Base-by-base conservation (phyloP, 2,113 vertebrate genomes). In the Ceyx cyanopectus region DNA sequence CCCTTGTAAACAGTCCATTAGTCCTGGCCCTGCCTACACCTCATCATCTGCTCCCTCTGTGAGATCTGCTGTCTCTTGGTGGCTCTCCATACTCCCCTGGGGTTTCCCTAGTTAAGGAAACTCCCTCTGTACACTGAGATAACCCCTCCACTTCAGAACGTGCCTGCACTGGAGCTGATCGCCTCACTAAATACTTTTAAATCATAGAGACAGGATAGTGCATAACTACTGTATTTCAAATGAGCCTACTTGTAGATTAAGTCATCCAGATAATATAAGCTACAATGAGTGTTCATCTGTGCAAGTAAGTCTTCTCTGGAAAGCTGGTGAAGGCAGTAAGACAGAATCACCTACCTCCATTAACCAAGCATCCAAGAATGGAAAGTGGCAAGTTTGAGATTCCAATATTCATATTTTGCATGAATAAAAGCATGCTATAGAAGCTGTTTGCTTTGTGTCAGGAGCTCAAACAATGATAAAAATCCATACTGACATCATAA, bases 381-480 rank as follows among this genome's bases (percentile, higher is more conserved):
- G 79, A 30, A 92, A 96, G 70, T 67, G 32, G 45, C 70, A 69
- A 77, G 40, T 61, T 93, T 75, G 80, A 90, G 84, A 86, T 96
- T 81, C 80, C 85, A 58, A 32, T 82, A 29, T 90, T 90, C 30
- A 12, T 69, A 51, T 63, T 87, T 96, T 65, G 51, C 87, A 54
- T 95, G 80, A 91, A 93, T 92, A 87, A 92, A 80, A 78, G 88
- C 91, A 79, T 45, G 58, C 24, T 87, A 57, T 72, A 60, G 92
- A 95, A 92, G 86, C 87, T 97, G 66, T 96, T 97, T 97, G 94
- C 82, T 96, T 97, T 95, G 81, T 96, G 77, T 97, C 89, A 88
- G 78, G 79, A 96, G 85, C 94, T 97, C 95, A 93, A 94, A 97
- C 85, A 96, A 67, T 89, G 92, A 97, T 95, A 97, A 96, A 95